Percentiles rank a stretch among this genome's conserved stretches.
These are phyloP conservation scores for Eulemur rufifrons DNA, from an alignment of 2,113 vertebrate genomes.

Conservation along the genomic window DNA sequence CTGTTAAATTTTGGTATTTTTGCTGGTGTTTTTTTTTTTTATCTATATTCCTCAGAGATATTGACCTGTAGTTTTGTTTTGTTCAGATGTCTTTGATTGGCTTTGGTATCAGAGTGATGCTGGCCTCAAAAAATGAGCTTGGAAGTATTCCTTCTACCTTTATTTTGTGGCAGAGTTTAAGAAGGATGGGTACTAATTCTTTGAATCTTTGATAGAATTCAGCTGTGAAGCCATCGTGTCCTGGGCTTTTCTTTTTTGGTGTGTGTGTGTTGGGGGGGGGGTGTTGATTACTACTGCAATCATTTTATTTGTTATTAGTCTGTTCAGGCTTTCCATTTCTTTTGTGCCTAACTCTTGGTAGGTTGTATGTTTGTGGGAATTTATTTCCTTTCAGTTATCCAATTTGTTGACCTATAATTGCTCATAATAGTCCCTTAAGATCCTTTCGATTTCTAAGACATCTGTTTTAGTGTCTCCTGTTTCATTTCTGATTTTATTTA, in stretches of 20 bases:
- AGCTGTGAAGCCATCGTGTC: neutral
- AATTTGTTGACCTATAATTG: neutral
- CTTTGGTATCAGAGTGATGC: neutral
- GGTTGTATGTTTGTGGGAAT: neutral
- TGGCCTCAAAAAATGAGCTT: neutral
- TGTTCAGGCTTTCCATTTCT: neutral
- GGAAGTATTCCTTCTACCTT: neutral
- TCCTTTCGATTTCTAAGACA: neutral
- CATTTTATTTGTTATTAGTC: neutral
- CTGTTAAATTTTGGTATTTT: neutral
- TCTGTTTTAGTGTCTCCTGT: neutral
- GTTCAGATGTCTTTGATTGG: neutral
- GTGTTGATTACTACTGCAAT: neutral
- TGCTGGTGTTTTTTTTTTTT: neutral
- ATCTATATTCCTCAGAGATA: neutral
- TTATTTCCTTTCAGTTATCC: neutral
- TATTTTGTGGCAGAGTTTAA: neutral
- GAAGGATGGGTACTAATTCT: neutral
- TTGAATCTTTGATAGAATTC: neutral
- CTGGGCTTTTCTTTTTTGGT: too few relatives aligned
- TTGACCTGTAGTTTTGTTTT: neutral
- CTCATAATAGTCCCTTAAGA: neutral
- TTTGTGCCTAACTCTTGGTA: neutral
- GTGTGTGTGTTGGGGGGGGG: too few relatives aligned
- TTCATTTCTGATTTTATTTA: neutral